Conservation (phyloP, 2,797 vertebrate species). For the Oreochromis mossambicus region DNA sequence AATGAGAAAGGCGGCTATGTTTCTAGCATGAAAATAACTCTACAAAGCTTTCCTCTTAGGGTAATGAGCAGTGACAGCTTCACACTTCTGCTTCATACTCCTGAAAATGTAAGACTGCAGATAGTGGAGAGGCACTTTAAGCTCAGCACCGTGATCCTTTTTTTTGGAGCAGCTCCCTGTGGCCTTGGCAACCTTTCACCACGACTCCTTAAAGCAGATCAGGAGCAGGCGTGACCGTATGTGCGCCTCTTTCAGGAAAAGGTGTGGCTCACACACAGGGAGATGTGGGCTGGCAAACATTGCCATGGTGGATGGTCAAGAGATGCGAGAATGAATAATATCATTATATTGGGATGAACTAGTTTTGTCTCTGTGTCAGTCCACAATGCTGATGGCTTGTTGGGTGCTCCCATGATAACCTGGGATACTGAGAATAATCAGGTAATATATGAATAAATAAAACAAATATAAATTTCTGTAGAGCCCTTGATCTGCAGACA, state of each 20-base stretch:
- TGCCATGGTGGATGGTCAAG: slow-evolving; percentile 4
- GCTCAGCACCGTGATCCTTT: background rate
- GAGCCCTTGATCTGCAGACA: slow-evolving; percentile 1
- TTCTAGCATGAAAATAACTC: background rate
- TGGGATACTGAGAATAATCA: background rate
- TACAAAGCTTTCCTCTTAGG: background rate
- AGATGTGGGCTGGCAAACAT: slow-evolving; percentile 15
- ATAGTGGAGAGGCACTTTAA: background rate
- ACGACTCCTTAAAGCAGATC: slow-evolving; percentile 32
- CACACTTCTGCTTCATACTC: background rate
- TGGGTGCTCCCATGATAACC: background rate
- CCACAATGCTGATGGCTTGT: slow-evolving; percentile 1
- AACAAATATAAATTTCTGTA: background rate
- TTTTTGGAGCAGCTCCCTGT: slow-evolving; percentile 32
- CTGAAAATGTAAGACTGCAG: background rate
- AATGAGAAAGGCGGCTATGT: slow-evolving; percentile 14
- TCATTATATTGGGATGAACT: slow-evolving; percentile 10
- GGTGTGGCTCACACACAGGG: slow-evolving; percentile 15
- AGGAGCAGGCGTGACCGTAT: slow-evolving; percentile 23
- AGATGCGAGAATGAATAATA: slow-evolving; percentile 50
- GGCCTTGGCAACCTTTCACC: slow-evolving; percentile 39
- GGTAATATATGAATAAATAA: slow-evolving; percentile 2
- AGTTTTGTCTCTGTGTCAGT: slow-evolving; percentile 21
- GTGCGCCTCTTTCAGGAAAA: slow-evolving; percentile 7
- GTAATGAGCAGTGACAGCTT: background rate